Conservation (phyloP, 2,888 invertebrate species). For the Heliconius charithonia region DNA sequence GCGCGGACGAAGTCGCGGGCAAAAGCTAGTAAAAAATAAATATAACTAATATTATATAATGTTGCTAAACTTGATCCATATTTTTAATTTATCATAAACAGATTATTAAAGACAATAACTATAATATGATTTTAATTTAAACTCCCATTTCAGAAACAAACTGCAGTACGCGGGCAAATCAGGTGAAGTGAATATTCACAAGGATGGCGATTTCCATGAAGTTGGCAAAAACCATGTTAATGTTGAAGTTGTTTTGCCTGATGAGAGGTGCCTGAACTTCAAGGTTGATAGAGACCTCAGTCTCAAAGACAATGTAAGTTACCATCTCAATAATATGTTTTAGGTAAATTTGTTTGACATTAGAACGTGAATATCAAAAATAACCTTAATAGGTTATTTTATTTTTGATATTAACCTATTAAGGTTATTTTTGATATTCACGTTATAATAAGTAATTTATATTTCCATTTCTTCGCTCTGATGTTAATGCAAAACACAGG, state of each 20-base stretch:
- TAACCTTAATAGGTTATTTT: no score
- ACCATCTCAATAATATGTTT: background rate
- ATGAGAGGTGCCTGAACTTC: conserved; percentile 68
- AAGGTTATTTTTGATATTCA: no score
- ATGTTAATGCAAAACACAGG: no score
- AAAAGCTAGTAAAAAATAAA: no score
- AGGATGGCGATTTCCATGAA: conserved; percentile 55
- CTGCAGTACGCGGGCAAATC: conserved; percentile 72
- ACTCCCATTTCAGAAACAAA: conserved; percentile 68
- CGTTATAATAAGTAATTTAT: no score
- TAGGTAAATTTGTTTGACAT: background rate
- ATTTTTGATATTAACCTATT: no score
- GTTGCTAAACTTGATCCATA: no score
- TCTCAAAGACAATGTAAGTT: conserved; percentile 62
- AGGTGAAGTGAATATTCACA: conserved; percentile 67
- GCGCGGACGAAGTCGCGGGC: no score
- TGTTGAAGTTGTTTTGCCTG: conserved; percentile 75
- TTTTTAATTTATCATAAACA: no score
- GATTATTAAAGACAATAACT: no score
- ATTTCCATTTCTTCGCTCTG: no score
- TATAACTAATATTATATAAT: background rate
- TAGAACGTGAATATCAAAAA: no score
- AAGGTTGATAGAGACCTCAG: conserved; percentile 67
- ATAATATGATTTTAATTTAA: background rate
- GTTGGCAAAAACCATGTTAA: conserved; percentile 63